Evolutionary conservation across 2,113 vertebrate genomes (phyloP).

Genomic region (Nyctibius bracteatus): DNA sequence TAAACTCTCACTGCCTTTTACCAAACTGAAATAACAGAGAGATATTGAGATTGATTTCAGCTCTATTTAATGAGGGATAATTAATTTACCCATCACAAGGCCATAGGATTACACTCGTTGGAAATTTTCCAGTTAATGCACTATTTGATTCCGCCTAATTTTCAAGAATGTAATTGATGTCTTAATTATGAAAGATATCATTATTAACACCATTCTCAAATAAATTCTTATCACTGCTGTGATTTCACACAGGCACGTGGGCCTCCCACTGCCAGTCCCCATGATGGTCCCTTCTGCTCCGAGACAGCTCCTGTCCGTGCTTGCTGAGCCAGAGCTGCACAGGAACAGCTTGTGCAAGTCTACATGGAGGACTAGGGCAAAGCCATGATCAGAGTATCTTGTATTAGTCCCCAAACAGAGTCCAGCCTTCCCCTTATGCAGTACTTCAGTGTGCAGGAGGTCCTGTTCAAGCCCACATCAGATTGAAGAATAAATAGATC

Average conservation of each 20-base stretch:
- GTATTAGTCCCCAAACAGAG: neutral
- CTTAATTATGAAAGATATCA: neutral
- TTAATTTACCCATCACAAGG: neutral
- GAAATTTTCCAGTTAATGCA: neutral
- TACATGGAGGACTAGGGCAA: neutral
- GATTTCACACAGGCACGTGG: neutral
- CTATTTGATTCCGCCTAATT: neutral
- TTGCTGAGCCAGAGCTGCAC: neutral
- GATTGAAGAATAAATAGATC: neutral
- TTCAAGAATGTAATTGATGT: neutral
- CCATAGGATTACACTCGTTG: neutral
- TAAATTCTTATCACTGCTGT: neutral
- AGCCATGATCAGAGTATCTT: neutral
- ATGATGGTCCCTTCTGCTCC: fast-evolving
- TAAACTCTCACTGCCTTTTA: neutral
- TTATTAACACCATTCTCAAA: neutral
- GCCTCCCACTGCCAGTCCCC: neutral
- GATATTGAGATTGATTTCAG: neutral
- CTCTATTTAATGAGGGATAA: neutral
- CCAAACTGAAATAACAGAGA: neutral
- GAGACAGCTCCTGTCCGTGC: neutral
- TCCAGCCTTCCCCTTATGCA: neutral
- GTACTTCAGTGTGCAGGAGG: neutral
- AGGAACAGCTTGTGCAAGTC: neutral
- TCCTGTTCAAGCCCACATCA: neutral